Base-by-base conservation (phyloP, 2,113 vertebrate species). In the Callipepla squamata region DNA sequence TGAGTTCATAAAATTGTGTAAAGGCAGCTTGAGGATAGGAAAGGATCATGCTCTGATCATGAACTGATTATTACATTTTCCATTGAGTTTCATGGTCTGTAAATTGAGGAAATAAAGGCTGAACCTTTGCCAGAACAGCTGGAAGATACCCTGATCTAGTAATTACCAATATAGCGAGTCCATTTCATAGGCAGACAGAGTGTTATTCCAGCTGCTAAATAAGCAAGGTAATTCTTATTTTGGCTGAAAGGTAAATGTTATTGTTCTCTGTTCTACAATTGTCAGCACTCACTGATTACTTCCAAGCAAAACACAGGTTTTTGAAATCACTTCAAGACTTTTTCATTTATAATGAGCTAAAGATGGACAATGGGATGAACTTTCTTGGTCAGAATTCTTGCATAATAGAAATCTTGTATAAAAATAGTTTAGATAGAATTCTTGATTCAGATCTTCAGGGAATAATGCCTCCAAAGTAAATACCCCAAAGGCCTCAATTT, bases 401-500 rank as follows among this genome's bases (percentile, higher is more conserved):
- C 76, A 92, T 85, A 78, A 94, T 95, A 95, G 30, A 30, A 77
- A 79, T 92, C 77, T 93, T 92, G 61, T 76, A 93, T 85, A 74
- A 95, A 94, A 94, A 94, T 77, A 68, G 50, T 93, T 96, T 88
- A 87, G 81, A 67, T 17, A 85, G 42, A 79, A 59, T 28, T 96
- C 80, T 93, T 96, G 22, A 57, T 87, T 96, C 72, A 89, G 68
- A 68, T 85, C 66, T 93, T 67, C 87, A 93, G 87, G 30, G 93
- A 90, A 83, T 80, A 94, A 89, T 34, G 61, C 92, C 84, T 95
- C 85, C 91, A 81, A 85, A 95, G 80, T 55, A 97, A 96, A 96
- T 89, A 95, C 36, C 50, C 62, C 6, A 90, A 96, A 97, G 80
- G 19, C 78, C 57, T 94, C 50, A 34, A 23, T 95, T 95, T 51